Evolutionary conservation across 2,888 invertebrate genomes (phyloP), one percentile per base, ranked within the genome.

Genomic region (Argyra leucocephala): DNA sequence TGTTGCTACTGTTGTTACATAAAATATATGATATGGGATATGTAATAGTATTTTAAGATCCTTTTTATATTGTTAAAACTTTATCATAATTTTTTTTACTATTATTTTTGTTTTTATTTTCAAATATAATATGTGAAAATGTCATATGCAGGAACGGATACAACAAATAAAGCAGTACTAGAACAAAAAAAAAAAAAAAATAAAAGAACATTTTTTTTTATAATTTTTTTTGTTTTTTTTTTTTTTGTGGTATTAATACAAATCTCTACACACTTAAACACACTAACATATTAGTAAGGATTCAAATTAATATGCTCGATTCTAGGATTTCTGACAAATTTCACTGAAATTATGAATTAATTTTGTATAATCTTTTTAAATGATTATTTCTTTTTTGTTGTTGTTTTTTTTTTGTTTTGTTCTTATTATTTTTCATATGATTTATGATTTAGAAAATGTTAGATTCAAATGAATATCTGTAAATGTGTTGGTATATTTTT

Each of bases 241-340:
- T 15, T 48, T 48, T n/a, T 12, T 48, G 48, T 48, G 12, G 15
- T n/a, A 15, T 48, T 48, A 7, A 48, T 48, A 18, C n/a, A n/a
- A n/a, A n/a, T n/a, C n/a, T n/a, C n/a, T n/a, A n/a, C n/a, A n/a
- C n/a, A n/a, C n/a, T n/a, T n/a, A n/a, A n/a, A n/a, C n/a, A n/a
- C n/a, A n/a, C n/a, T n/a, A n/a, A n/a, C n/a, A n/a, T n/a, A n/a
- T n/a, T 48, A n/a, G 48, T 15, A 48, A 48, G 48, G 48, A 48
- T 48, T 15, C 12, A n/a, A 48, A 48, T 48, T 48, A 48, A 48
- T 48, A 48, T 48, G 48, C 48, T 48, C 48, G 18, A 18, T 48
- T 48, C 48, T 48, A 48, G 48, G 48, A 48, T 48, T 48, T 48
- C n/a, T 48, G 48, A 48, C 48, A 48, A 48, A 48, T 48, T 48